Conservation (phyloP, 2,888 invertebrate species). For the Leptothorax acervorum region DNA sequence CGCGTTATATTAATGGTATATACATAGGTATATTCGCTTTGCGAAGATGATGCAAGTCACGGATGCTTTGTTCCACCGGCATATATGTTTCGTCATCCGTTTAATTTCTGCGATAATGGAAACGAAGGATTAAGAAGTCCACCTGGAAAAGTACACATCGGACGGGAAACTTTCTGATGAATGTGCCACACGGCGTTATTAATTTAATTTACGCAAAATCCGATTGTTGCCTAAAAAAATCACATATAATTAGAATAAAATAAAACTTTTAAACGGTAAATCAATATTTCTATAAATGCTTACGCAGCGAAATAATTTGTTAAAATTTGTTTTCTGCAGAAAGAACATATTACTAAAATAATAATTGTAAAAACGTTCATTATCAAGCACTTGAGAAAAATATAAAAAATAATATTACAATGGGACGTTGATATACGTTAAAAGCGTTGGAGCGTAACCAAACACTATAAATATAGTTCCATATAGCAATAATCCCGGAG, state of each 20-base stretch:
- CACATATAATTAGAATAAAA: constrained; percentile 1
- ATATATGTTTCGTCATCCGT: constrained; percentile 62
- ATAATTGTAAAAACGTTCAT: not conserved
- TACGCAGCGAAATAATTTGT: not conserved
- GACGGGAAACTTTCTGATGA: not conserved
- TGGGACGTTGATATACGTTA: not conserved
- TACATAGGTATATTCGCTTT: not conserved
- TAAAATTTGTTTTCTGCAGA: not conserved
- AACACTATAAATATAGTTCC: not conserved
- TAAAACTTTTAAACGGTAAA: not conserved
- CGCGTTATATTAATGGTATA: not conserved
- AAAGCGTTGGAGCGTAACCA: not conserved
- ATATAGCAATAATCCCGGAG: not conserved
- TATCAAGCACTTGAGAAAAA: not conserved
- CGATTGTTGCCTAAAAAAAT: not conserved
- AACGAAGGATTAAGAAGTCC: constrained; percentile 34
- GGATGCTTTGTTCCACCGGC: not conserved
- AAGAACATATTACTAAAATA: not conserved
- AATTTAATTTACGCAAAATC: not conserved
- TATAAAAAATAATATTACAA: not conserved
- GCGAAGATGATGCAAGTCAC: constrained; percentile 64
- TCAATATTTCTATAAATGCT: not conserved
- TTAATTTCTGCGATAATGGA: constrained; percentile 53
- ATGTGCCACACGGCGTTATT: not conserved
- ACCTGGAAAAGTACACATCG: constrained; percentile 20